Conservation (phyloP, 2,113 vertebrate species). For the Zeus faber region DNA sequence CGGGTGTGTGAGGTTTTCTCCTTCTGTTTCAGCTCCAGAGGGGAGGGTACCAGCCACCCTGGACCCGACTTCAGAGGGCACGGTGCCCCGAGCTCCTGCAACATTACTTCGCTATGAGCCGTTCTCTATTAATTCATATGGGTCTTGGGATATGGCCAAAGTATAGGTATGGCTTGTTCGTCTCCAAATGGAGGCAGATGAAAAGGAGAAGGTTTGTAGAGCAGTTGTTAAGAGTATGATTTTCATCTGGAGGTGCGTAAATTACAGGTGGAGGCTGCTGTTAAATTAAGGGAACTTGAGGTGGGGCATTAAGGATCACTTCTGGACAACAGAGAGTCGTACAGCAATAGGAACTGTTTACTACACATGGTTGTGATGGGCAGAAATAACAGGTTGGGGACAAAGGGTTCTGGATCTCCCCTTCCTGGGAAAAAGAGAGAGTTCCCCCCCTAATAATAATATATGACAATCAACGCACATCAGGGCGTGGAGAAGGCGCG, state of each 20-base stretch:
- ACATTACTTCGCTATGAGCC: background rate
- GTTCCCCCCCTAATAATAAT: too few species aligned
- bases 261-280: background rate
- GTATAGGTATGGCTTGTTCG: background rate
- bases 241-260: background rate
- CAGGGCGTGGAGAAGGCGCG: slow-evolving; percentile 9
- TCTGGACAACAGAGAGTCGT: background rate
- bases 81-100: background rate
- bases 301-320: background rate
- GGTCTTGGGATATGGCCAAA: background rate
- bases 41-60: too few species aligned
- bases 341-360: too few species aligned
- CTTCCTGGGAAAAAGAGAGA: too few species aligned
- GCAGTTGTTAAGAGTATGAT: background rate
- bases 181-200: slow-evolving; percentile 1
- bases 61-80: too few species aligned
- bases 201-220: background rate
- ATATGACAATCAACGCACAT: too few species aligned
- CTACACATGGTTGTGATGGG: too few species aligned
- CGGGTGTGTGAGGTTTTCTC: too few species aligned
- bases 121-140: background rate
- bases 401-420: too few species aligned
- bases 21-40: too few species aligned
- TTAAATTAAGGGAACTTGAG: background rate
- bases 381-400: too few species aligned